Conservation (phyloP, 2,113 vertebrate species). For the Enhydra lutris region DNA sequence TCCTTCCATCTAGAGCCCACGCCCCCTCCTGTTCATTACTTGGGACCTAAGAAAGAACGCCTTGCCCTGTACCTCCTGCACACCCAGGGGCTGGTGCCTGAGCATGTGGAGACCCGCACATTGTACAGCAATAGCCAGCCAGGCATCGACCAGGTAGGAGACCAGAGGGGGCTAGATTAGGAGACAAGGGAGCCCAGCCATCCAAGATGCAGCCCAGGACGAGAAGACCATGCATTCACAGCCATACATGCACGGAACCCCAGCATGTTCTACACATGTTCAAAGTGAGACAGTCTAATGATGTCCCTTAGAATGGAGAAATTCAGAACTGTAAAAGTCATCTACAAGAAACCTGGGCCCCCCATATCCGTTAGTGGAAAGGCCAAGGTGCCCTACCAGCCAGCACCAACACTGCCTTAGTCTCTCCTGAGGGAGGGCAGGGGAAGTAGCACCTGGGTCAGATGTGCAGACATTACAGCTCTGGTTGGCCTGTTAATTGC, state of each 20-base stretch:
- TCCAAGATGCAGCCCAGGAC: neutral
- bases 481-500: neutral
- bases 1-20: slow-evolving; percentile 61
- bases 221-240: neutral
- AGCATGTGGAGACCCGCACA: slow-evolving; percentile 83
- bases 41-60: slow-evolving; percentile 77
- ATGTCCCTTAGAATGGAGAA: neutral
- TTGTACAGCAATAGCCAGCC: slow-evolving; percentile 76
- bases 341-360: neutral
- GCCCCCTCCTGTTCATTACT: neutral
- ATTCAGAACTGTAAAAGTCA: neutral
- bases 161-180: neutral
- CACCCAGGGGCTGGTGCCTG: slow-evolving; percentile 75
- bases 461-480: neutral
- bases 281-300: neutral
- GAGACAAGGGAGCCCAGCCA: neutral
- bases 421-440: neutral
- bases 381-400: neutral
- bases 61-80: slow-evolving; percentile 81
- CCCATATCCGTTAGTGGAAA: neutral
- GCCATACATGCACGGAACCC: neutral
- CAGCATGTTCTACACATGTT: neutral
- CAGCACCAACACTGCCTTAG: neutral
- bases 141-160: slow-evolving; percentile 79
- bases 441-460: neutral